Evolutionary conservation across 2,888 invertebrate genomes (phyloP), one percentile per base, ranked within the genome.

Genomic region (Drosophila phalerata): DNA sequence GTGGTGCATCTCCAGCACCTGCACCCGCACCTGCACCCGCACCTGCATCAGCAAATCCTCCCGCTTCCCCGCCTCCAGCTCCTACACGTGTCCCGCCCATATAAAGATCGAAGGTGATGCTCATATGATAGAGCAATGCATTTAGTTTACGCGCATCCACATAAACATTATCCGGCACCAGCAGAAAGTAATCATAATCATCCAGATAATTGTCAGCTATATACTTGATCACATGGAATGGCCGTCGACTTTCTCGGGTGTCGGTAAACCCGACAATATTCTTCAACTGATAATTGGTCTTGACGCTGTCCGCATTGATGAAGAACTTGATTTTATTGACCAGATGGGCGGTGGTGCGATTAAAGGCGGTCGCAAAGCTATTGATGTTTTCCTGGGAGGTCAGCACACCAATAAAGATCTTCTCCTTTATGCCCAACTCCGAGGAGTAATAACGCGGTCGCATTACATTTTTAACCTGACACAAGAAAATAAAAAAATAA

Each of bases 401-500:
- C 88, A 98, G 93, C 38, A 98, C 96, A 17, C 96, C 98, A 34
- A 98, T 95, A 89, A 98, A 96, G 13, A 98, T 92, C 89, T 97
- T 97, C 78, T 97, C 97, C 70, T 96, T 94, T 82, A 99, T 98
- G 17, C 98, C 98, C 61, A 99, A 94, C 92, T 99, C 99, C 0
- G 98, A 98, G 51, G 97, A 97, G 91, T 98, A 98, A 93, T 98
- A 99, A 22, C 98, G 94, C 0, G 98, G 98, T 2, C 99, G 94
- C 58, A 96, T 94, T 75, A 97, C 94, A 79, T 95, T 94, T 88
- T 95, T 94, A 11, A 94, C 93, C 74, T 92, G 65, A 53, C 17
- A 4, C 8, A 8, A 11, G 15, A 5, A 19, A 8, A 1, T 15
- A 47, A 34, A 32, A 32, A n/a, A 30, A 0, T 6, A 13, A 34